Percentiles rank a stretch among this genome's conserved stretches.
Conservation (phyloP, 2,797 vertebrate genomes). For the Phalanger gymnotis region DNA sequence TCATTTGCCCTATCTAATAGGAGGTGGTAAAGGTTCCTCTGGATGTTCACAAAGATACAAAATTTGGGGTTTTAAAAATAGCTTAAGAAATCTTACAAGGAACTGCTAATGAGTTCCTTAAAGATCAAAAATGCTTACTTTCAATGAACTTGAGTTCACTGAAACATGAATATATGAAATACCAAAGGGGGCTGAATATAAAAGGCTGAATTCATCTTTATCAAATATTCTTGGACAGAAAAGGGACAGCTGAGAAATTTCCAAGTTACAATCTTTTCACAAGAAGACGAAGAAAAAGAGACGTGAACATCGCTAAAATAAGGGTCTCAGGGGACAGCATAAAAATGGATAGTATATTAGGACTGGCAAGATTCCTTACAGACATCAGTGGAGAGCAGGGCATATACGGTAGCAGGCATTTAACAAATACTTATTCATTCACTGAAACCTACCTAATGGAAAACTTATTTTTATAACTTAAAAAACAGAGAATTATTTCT, state of each 20-base stretch:
- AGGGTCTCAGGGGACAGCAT: neutral
- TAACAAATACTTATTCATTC: neutral
- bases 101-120: neutral
- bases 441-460: neutral
- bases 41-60: neutral
- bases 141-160: neutral
- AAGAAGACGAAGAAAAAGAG: neutral
- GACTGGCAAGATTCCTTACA: neutral
- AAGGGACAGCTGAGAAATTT: neutral
- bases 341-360: neutral
- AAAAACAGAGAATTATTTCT: neutral
- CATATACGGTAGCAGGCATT: neutral
- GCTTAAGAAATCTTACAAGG: constrained; percentile 8
- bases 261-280: neutral
- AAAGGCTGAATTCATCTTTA: neutral
- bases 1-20: neutral
- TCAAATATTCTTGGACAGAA: neutral
- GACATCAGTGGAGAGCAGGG: neutral
- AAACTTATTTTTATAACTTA: neutral
- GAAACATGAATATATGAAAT: neutral
- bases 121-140: neutral
- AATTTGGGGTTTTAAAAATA: neutral
- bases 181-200: neutral
- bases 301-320: neutral
- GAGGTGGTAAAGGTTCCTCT: neutral